Conservation (phyloP, 2,888 invertebrate species). For the Lasiommata megera region DNA sequence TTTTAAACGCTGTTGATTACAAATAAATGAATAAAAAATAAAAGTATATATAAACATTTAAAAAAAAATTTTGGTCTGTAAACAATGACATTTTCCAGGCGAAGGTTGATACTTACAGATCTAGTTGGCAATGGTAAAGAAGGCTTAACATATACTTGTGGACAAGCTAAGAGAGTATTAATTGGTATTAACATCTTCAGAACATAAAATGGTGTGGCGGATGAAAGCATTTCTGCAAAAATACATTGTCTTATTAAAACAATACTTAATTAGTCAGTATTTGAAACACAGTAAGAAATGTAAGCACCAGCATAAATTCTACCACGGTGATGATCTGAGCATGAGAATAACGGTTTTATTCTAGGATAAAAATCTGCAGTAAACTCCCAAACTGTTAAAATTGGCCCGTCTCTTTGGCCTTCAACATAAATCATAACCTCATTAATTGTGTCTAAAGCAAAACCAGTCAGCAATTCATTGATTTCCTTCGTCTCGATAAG, state of each 20-base stretch:
- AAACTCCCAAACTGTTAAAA: conserved; percentile 58
- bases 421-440: conserved; percentile 56
- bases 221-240: conserved; percentile 45
- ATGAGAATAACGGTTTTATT: conserved; percentile 55
- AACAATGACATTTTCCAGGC: no score
- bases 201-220: conserved; percentile 51
- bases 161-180: conserved; percentile 54
- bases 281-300: background rate
- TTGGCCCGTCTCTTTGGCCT: conserved; percentile 57
- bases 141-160: conserved; percentile 63
- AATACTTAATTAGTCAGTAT: background rate
- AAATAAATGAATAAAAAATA: no score
- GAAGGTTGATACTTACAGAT: conserved; percentile 45
- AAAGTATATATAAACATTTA: no score
- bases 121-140: conserved; percentile 59
- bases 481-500: conserved; percentile 31
- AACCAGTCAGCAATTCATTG: conserved; percentile 56
- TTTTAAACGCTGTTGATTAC: no score
- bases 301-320: conserved; percentile 60
- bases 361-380: conserved; percentile 52
- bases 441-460: conserved; percentile 60
- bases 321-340: conserved; percentile 48
- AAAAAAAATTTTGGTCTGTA: no score
- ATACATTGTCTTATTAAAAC: background rate
- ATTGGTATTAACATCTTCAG: conserved; percentile 64